Percentiles rank a stretch among this genome's conserved stretches.
These are phyloP conservation scores for Daboia siamensis DNA, from an alignment of 2,113 vertebrate genomes.

Conservation along the genomic window DNA sequence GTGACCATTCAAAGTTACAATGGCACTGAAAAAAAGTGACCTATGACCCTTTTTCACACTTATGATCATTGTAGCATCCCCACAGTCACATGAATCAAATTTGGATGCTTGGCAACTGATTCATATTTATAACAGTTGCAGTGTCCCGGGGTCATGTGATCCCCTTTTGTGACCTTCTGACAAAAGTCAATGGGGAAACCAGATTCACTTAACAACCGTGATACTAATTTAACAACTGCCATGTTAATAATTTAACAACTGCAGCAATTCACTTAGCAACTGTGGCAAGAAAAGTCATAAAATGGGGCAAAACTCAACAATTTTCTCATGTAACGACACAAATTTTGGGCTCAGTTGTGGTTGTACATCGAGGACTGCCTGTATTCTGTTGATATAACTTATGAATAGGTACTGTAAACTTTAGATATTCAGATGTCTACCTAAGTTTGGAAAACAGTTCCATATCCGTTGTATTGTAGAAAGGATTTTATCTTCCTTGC, in stretches of 20 bases:
- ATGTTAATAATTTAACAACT: neutral
- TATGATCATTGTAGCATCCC: neutral
- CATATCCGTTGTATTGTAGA: neutral
- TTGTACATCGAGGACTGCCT: neutral
- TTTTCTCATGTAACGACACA: neutral
- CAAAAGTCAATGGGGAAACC: neutral
- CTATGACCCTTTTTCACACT: neutral
- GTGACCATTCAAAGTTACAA: neutral
- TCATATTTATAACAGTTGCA: neutral
- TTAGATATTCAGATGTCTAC: neutral
- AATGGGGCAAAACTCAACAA: neutral
- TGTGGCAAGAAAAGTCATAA: neutral
- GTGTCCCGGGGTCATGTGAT: neutral
- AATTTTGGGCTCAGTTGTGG: neutral
- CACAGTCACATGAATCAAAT: neutral
- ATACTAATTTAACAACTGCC: neutral
- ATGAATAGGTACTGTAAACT: neutral
- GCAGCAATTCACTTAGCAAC: neutral
- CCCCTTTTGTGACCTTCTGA: neutral
- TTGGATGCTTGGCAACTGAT: neutral
- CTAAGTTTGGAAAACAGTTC: neutral
- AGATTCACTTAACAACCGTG: neutral
- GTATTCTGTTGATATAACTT: neutral
- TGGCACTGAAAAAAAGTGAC: neutral
- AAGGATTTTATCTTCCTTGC: neutral